Evolutionary conservation across 2,888 invertebrate genomes (phyloP).

Genomic region (Apodemia mormo): DNA sequence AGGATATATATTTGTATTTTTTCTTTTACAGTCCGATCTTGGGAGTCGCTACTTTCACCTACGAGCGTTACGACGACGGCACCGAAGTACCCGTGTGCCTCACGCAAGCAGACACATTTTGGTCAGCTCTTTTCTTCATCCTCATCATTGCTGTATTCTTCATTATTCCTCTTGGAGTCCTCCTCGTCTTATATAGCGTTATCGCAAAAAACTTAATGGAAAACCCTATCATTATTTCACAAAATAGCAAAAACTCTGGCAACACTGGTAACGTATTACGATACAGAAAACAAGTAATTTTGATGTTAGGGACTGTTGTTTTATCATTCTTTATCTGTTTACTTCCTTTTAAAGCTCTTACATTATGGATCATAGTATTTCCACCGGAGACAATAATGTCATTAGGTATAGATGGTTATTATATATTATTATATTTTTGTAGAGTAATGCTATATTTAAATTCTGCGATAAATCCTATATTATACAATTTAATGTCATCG

Average conservation of each 20-base stretch:
- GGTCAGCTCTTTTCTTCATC: constrained; percentile 91
- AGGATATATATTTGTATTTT: constrained; percentile 26
- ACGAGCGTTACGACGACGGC: constrained; percentile 87
- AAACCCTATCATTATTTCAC: constrained; percentile 86
- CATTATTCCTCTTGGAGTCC: constrained; percentile 89
- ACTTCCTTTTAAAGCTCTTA: constrained; percentile 93
- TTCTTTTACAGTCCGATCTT: constrained; percentile 89
- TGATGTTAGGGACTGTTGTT: constrained; percentile 95
- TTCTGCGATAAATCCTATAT: constrained; percentile 94
- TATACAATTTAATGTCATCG: constrained; percentile 95
- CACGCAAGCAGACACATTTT: constrained; percentile 89
- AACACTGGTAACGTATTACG: constrained; percentile 82
- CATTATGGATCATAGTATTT: constrained; percentile 92
- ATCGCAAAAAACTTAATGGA: constrained; percentile 93
- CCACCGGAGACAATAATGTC: constrained; percentile 85
- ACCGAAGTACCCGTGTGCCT: constrained; percentile 88
- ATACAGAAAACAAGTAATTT: constrained; percentile 90
- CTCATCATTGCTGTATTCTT: constrained; percentile 92
- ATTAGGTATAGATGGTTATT: constrained; percentile 90
- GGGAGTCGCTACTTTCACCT: constrained; percentile 88
- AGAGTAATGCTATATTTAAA: constrained; percentile 94
- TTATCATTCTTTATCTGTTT: constrained; percentile 95
- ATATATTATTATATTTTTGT: constrained; percentile 91
- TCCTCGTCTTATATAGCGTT: constrained; percentile 91
- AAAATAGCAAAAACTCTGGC: constrained; percentile 75